Evolutionary conservation across 1,140 invertebrate genomes (phyloP), one percentile per base, ranked within the genome.

Genomic region (Chlorops oryzae): DNA sequence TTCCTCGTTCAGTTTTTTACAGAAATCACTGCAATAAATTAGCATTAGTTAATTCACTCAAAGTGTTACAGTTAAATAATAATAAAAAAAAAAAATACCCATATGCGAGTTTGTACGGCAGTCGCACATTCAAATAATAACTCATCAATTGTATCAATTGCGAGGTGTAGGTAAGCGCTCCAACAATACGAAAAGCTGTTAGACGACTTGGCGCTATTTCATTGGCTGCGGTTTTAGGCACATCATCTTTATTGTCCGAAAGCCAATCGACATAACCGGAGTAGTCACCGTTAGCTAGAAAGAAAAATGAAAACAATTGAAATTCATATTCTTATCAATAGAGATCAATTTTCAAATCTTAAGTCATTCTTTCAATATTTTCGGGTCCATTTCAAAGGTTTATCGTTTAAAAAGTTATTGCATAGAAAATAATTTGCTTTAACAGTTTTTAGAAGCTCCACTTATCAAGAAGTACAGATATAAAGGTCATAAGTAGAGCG

Each of bases 81-180:
- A n/a, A n/a, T n/a, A n/a, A n/a, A n/a, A n/a, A 43, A 23, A 22
- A 13, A 25, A 50, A 48, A 58, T 56, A 86, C 84, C 84, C 85
- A 65, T 87, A 90, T 51, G 78, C 76, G 47, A 89, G 74, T 73
- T 84, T 85, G 57, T 84, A 81, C 22, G 88, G 88, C 58, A 91
- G 67, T 58, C 79, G 74, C 34, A 89, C 77, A 68, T 88, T 84
- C 50, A 91, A 74, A 68, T 86, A 87, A 70, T 81, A 86, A 25
- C 87, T 83, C 49, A 91, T 70, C 52, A 88, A 72, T 65, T 84
- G 81, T 12, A 88, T 80, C 54, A 92, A 72, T 73, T 92, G 88
- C 21, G 86, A 82, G 9, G 84, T 83, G 66, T 89, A 90, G 34
- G 87, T 86, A 20, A 92, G 77, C 21, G 84, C 88, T 42, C 86